Conservation (phyloP, 2,888 invertebrate genomes). For the Nymphalis polychloros region DNA sequence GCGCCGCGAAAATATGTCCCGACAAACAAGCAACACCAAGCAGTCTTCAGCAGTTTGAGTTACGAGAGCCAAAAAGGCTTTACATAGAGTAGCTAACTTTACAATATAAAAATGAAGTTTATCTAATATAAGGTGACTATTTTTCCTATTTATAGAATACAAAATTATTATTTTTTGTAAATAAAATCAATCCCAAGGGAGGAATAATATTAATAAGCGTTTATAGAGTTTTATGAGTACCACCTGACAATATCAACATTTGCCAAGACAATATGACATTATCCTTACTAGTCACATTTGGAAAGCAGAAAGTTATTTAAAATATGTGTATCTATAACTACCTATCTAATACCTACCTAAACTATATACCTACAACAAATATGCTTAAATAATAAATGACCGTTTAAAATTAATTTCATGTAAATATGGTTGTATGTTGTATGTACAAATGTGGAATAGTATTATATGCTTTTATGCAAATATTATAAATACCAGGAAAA, state of each 20-base stretch:
- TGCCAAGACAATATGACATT: background rate
- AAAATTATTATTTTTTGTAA: too few relatives aligned
- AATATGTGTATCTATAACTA: too few relatives aligned
- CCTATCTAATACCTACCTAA: too few relatives aligned
- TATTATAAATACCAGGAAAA: conserved; percentile 7
- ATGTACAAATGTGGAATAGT: too few relatives aligned
- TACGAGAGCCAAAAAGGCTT: conserved; percentile 44
- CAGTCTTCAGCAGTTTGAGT: conserved; percentile 59
- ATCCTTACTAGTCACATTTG: background rate
- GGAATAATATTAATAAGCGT: background rate
- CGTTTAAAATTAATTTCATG: background rate
- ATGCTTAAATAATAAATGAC: background rate
- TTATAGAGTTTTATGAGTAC: background rate
- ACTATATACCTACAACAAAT: too few relatives aligned
- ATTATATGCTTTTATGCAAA: conserved; percentile 16
- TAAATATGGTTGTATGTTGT: background rate
- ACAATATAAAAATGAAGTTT: conserved; percentile 3
- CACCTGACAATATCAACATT: background rate
- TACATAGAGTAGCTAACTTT: conserved; percentile 17
- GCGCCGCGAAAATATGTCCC: conserved; percentile 69
- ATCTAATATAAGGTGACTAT: background rate
- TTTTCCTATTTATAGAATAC: too few relatives aligned
- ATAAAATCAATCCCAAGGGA: background rate
- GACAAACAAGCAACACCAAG: conserved; percentile 54
- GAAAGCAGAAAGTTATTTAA: too few relatives aligned